Percentiles rank a stretch among this genome's conserved stretches.
These are phyloP conservation scores for Corythaixoides concolor DNA, from an alignment of 2,113 vertebrate genomes.

Conservation along the genomic window DNA sequence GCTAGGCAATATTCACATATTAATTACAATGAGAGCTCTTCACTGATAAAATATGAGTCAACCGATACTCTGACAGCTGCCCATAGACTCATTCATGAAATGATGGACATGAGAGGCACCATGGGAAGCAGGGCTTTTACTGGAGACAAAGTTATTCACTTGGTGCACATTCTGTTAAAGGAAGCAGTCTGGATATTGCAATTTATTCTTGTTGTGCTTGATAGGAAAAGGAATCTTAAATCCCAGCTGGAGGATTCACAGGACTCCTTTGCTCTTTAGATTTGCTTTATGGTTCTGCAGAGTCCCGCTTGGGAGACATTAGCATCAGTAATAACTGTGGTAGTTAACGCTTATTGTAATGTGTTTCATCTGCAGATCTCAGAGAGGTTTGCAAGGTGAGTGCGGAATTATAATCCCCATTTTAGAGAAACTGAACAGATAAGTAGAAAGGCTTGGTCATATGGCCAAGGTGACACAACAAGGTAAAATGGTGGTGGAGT, in stretches of 20 bases:
- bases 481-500: not conserved
- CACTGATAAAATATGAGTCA: not conserved
- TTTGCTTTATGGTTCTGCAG: constrained; percentile 13
- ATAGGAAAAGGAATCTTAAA: constrained; percentile 18
- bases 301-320: not conserved
- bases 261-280: constrained; percentile 4
- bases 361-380: not conserved
- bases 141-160: constrained; percentile 39
- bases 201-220: constrained; percentile 29
- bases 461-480: not conserved
- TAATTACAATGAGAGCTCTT: constrained; percentile 27
- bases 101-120: not conserved
- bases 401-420: not conserved
- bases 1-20: not conserved
- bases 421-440: not conserved
- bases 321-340: not conserved
- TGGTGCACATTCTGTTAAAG: not conserved
- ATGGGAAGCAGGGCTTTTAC: not conserved
- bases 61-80: constrained; percentile 42
- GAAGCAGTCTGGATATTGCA: constrained; percentile 12
- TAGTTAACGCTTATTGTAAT: not conserved
- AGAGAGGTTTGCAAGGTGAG: not conserved
- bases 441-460: not conserved
- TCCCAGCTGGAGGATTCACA: constrained; percentile 13
- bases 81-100: constrained; percentile 36